These are phyloP conservation scores for Podarcis raffonei DNA, from an alignment of 2,113 vertebrate genomes.

Conservation along the genomic window DNA sequence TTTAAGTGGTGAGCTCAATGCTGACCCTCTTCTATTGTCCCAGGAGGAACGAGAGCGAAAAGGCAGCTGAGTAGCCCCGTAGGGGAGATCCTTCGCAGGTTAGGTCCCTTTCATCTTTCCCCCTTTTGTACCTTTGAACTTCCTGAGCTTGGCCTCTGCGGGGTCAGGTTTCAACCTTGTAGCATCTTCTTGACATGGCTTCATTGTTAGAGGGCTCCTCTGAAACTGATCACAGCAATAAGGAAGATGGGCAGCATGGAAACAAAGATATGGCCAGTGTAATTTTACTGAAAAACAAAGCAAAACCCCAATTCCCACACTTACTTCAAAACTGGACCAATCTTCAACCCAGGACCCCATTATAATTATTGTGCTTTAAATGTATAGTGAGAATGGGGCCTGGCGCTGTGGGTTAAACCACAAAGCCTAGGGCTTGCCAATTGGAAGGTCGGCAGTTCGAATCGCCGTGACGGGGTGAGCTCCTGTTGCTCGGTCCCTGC, in stretches of 20 bases:
- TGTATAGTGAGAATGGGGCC: no score
- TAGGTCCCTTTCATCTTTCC: constrained; percentile 3
- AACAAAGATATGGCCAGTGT: neutral
- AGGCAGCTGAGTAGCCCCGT: neutral
- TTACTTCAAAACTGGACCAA: no score
- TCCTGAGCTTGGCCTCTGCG: constrained; percentile 20
- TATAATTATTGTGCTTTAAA: no score
- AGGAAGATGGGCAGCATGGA: constrained; percentile 11
- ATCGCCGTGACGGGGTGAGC: rapidly evolving
- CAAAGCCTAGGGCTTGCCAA: no score
- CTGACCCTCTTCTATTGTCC: neutral
- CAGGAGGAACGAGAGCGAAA: neutral
- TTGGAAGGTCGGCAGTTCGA: no score
- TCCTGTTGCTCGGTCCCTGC: no score
- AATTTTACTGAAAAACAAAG: neutral
- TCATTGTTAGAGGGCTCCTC: neutral
- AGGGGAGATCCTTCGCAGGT: constrained; percentile 38
- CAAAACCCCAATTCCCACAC: neutral
- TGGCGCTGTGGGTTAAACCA: no score
- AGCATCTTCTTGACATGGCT: neutral
- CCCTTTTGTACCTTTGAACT: neutral
- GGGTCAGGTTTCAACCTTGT: neutral
- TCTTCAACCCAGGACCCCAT: neutral
- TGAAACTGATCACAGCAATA: neutral
- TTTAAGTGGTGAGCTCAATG: constrained; percentile 4